phyloP scores from a whole-genome alignment of 2,888 invertebrate genomes.

The Sipha maydis region DNA sequence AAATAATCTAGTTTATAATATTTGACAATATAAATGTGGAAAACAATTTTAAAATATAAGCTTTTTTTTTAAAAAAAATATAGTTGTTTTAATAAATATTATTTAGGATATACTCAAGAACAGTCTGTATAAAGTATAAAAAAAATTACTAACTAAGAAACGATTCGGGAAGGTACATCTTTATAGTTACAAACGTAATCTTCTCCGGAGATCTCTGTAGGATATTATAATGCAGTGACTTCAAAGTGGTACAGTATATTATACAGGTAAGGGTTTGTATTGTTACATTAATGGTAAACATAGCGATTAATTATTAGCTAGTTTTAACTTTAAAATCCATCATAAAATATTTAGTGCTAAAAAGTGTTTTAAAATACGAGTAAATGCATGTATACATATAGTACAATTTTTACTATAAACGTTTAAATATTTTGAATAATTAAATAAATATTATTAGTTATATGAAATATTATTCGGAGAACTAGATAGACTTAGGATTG shows the following conservation, averaged over 20 bases:
- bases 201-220: neutral
- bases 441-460: too few relatives aligned
- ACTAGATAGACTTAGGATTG: neutral
- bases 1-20: neutral
- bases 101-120: too few relatives aligned
- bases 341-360: too few relatives aligned
- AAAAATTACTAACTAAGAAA: neutral
- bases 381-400: too few relatives aligned
- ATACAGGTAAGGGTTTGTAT: neutral
- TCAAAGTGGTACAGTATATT: neutral
- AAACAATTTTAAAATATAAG: too few relatives aligned
- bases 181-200: neutral
- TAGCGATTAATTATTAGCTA: neutral
- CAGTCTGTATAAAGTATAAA: neutral
- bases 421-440: too few relatives aligned
- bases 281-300: neutral
- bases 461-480: too few relatives aligned
- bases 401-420: too few relatives aligned
- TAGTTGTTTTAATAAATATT: too few relatives aligned
- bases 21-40: neutral
- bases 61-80: too few relatives aligned
- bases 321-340: too few relatives aligned
- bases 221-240: neutral
- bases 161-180: neutral
- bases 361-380: too few relatives aligned